Percentiles rank a stretch among this genome's conserved stretches.
phyloP scores from a whole-genome alignment of 1,140 invertebrate species.

The Bilobella aurantiaca region DNA sequence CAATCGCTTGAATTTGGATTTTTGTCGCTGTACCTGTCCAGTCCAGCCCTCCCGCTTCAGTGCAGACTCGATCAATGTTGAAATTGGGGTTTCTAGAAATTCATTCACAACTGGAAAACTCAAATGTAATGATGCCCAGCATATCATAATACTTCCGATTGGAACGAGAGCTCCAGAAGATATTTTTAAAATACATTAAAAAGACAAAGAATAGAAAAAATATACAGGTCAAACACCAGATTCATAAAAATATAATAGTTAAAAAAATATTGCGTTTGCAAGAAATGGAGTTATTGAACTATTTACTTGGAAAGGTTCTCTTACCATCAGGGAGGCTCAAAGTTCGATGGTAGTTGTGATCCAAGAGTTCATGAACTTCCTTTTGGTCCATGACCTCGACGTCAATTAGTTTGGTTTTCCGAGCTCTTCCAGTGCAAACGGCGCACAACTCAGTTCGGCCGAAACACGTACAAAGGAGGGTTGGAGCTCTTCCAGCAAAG shows the following conservation, averaged over 20 bases:
- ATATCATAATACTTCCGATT: too few relatives aligned
- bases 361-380: not conserved
- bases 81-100: not conserved
- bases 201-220: too few relatives aligned
- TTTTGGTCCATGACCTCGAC: not conserved
- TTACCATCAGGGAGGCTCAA: not conserved
- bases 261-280: not conserved
- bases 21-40: not conserved
- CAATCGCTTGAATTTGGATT: not conserved
- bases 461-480: not conserved
- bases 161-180: too few relatives aligned
- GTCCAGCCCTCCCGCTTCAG: not conserved
- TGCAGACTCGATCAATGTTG: not conserved
- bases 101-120: too few relatives aligned
- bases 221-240: too few relatives aligned
- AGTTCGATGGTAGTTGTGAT: not conserved
- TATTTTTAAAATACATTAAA: too few relatives aligned
- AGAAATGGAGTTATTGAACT: not conserved
- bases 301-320: not conserved
- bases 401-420: not conserved
- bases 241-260: not conserved
- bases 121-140: not conserved
- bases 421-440: not conserved
- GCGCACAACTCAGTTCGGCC: constrained; percentile 7
- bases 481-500: not conserved